Percentiles rank a stretch among this genome's conserved stretches.
phyloP scores from a whole-genome alignment of 2,888 invertebrate species.

The Aporophyla nigra region DNA sequence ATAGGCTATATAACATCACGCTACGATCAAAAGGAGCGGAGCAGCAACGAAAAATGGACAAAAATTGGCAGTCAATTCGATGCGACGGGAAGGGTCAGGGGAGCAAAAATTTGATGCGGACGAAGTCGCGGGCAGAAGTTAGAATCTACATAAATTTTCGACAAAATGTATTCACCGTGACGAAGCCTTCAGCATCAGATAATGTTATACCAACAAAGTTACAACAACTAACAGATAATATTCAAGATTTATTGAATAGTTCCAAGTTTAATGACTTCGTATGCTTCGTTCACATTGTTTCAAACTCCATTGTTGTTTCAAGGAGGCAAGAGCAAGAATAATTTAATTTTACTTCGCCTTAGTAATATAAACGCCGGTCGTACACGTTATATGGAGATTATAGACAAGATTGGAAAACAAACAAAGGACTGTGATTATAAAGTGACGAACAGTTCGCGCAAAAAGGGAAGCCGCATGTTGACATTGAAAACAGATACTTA shows the following conservation, averaged over 20 bases:
- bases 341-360: constrained; percentile 59
- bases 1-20: no score
- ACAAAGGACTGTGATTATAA: constrained; percentile 61
- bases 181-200: constrained; percentile 46
- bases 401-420: constrained; percentile 62
- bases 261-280: constrained; percentile 64
- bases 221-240: constrained; percentile 59
- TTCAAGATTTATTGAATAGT: constrained; percentile 66
- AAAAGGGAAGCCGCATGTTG: constrained; percentile 43
- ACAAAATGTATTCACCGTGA: constrained; percentile 6
- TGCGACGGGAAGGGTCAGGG: no score
- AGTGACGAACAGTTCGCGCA: constrained; percentile 38
- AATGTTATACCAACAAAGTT: constrained; percentile 40
- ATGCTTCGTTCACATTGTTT: constrained; percentile 64
- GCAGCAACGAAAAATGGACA: no score
- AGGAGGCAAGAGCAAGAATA: constrained; percentile 57
- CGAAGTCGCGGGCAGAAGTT: no score
- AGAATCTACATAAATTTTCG: background rate
- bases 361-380: constrained; percentile 51
- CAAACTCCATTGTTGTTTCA: constrained; percentile 66
- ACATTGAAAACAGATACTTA: constrained; percentile 55
- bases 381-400: constrained; percentile 58
- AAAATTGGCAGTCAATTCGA: no score
- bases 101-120: no score
- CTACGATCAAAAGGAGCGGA: no score